Evolutionary conservation across 2,888 invertebrate genomes (phyloP).

Genomic region (Orthonychiurus folsomi): DNA sequence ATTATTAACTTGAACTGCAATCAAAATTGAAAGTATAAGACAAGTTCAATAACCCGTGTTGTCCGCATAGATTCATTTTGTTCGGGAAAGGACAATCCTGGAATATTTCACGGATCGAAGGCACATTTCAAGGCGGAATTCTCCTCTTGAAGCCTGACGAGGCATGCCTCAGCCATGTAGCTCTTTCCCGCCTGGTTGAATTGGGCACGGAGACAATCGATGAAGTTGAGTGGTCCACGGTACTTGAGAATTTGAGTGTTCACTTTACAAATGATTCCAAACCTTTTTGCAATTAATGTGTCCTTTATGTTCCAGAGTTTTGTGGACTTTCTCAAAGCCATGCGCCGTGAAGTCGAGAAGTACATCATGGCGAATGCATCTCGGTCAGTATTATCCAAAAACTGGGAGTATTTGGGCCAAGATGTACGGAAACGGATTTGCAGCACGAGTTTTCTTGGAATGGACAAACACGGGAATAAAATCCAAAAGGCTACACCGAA

Average conservation of each 20-base stretch:
- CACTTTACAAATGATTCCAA: too few relatives aligned
- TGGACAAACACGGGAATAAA: conserved; percentile 38
- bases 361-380: conserved; percentile 60
- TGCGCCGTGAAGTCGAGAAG: conserved; percentile 60
- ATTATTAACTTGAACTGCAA: too few relatives aligned
- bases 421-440: conserved; percentile 36
- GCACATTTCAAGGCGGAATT: conserved; percentile 64
- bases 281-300: too few relatives aligned
- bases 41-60: too few relatives aligned
- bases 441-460: conserved; percentile 34
- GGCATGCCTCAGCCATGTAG: conserved; percentile 67
- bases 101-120: conserved; percentile 58
- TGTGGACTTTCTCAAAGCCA: conserved; percentile 53
- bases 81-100: conserved; percentile 62
- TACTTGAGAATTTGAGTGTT: conserved; percentile 30
- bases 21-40: too few relatives aligned
- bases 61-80: conserved; percentile 47
- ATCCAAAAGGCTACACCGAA: conserved; percentile 3
- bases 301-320: conserved; percentile 46
- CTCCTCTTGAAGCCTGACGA: conserved; percentile 71
- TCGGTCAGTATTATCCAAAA: conserved; percentile 35
- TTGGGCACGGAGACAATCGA: conserved; percentile 40
- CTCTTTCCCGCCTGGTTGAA: conserved; percentile 45
- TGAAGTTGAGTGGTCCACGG: conserved; percentile 43
- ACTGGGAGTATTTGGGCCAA: conserved; percentile 36